phyloP scores from a whole-genome alignment of 2,113 vertebrate species.

The Mirza zaza region DNA sequence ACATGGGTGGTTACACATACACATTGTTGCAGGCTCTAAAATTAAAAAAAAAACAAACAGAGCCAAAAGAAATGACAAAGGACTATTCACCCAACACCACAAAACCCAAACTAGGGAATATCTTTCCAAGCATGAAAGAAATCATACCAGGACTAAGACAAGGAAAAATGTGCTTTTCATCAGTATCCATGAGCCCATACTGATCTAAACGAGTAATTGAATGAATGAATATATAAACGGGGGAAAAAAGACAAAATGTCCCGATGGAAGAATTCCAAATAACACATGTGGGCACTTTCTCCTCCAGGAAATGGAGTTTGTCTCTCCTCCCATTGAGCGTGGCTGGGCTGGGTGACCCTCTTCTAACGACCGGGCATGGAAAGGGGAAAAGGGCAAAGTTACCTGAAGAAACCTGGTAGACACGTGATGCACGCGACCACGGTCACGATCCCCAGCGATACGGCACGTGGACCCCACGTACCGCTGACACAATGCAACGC shows the following conservation, averaged over 20 bases:
- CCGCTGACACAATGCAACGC: accelerated
- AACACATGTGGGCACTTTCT: accelerated
- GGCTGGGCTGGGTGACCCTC: background rate
- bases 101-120: background rate
- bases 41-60: background rate
- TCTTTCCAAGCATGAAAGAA: background rate
- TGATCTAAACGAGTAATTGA: accelerated
- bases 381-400: accelerated
- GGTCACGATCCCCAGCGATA: accelerated
- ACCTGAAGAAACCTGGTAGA: background rate
- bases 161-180: accelerated
- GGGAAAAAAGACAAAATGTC: background rate
- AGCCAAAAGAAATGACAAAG: background rate
- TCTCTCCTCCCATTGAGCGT: background rate
- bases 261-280: background rate
- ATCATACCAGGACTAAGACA: background rate
- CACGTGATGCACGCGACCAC: accelerated
- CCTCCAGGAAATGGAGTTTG: background rate
- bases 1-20: accelerated
- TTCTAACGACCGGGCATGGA: background rate
- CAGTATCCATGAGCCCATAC: accelerated
- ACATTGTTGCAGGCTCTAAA: background rate
- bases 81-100: background rate
- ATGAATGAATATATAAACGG: background rate
- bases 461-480: accelerated